phyloP scores from a whole-genome alignment of 2,888 invertebrate species.

The Tiphia femorata region DNA sequence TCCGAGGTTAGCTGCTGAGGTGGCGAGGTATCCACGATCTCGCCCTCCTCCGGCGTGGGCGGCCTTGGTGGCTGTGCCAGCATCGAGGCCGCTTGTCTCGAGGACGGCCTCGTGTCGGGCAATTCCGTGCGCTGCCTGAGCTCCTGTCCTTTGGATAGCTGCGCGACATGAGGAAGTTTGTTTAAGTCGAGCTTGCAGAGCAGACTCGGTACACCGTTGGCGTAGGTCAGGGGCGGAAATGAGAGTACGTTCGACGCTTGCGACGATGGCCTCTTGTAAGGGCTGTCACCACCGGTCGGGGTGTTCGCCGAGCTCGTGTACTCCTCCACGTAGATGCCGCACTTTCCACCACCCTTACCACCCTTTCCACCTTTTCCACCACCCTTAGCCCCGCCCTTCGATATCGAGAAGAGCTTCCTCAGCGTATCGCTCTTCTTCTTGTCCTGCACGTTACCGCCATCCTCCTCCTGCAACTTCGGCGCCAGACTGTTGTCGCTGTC shows the following conservation, averaged over 20 bases:
- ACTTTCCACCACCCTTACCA: constrained; percentile 78
- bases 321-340: constrained; percentile 71
- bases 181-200: constrained; percentile 69
- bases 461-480: constrained; percentile 68
- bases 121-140: constrained; percentile 70
- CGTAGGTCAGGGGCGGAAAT: constrained; percentile 53
- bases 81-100: constrained; percentile 40
- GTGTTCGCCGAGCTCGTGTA: constrained; percentile 62
- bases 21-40: constrained; percentile 58
- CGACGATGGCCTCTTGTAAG: constrained; percentile 61
- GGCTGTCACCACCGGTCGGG: constrained; percentile 68
- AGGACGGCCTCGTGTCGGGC: constrained; percentile 70
- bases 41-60: constrained; percentile 66
- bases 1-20: constrained; percentile 46
- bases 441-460: constrained; percentile 73
- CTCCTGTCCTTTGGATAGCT: constrained; percentile 68
- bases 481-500: constrained; percentile 66
- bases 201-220: constrained; percentile 61
- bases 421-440: constrained; percentile 81
- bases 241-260: constrained; percentile 43
- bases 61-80: constrained; percentile 58
- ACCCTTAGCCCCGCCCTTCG: constrained; percentile 69
- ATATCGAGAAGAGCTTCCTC: constrained; percentile 75
- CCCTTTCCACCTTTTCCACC: constrained; percentile 76
- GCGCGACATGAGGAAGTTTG: constrained; percentile 58